Base-by-base conservation (phyloP, 2,888 invertebrate species). In the Heteromurus nitidus region DNA sequence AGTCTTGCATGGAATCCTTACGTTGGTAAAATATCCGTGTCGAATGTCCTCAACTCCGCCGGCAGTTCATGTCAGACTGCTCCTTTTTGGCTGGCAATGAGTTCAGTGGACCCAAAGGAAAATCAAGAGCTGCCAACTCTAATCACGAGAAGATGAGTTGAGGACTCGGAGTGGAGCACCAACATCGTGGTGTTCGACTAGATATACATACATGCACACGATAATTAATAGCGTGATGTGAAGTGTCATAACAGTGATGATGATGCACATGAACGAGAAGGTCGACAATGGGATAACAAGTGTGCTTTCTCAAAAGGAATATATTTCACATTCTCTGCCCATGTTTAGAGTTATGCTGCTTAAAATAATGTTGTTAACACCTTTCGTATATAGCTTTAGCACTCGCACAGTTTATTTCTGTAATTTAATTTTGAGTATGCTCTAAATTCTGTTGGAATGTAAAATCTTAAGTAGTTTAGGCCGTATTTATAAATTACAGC, bases 1-100 rank as follows among this genome's bases (percentile, higher is more conserved):
- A 84, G 50, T 80, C 79, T 79, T 82, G 83, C 87, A 85, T 85
- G 85, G 75, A 84, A 83, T 79, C n/a, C n/a, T n/a, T n/a, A n/a
- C n/a, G n/a, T n/a, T n/a, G n/a, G n/a, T n/a, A n/a, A 44, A 50
- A 42, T 44, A 44, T 26, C 26, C 20, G 44, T 36, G 36, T 68
- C n/a, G 69, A 31, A 24, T 30, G 31, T 42, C n/a, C 28, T 42
- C 44, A 58, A 62, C 20, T 62, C 53, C 16, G 5, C n/a, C n/a
- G n/a, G 20, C 42, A 65, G 20, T 26, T 30, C 2, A n/a, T 60
- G 30, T 76, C 76, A 47, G 58, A 76, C 53, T 36, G 44, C 67
- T 60, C 60, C n/a, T 53, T 9, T 26, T 55, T 26, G 55, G n/a
- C n/a, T n/a, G n/a, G n/a, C n/a, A 36, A 36, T 5, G 7, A 26